Evolutionary conservation across 2,113 vertebrate species (phyloP).

Genomic region (Sphaerodactylus townsendi): DNA sequence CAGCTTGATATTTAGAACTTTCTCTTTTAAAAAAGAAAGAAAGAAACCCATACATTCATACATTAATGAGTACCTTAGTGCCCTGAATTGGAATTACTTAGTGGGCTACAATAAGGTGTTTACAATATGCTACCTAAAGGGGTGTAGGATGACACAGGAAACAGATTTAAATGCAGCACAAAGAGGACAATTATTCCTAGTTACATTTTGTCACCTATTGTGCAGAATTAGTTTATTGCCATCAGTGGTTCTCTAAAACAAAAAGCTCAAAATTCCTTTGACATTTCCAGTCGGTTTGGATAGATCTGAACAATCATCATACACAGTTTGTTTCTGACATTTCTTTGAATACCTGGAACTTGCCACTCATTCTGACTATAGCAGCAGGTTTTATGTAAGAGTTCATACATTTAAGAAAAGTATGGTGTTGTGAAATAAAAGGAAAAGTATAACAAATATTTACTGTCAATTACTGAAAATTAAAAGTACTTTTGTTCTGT

Average conservation of each 20-base stretch:
- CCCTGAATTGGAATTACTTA: constrained; percentile 20
- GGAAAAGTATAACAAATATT: neutral
- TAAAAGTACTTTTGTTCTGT: neutral
- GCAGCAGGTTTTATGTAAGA: constrained; percentile 45
- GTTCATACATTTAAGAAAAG: constrained; percentile 29
- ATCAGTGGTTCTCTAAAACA: constrained; percentile 25
- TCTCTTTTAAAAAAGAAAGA: constrained; percentile 12
- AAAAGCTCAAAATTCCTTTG: constrained; percentile 39
- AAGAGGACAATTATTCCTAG: constrained; percentile 57
- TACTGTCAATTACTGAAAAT: neutral
- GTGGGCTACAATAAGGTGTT: constrained; percentile 12
- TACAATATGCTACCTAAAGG: constrained; percentile 34
- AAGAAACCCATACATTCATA: constrained; percentile 8
- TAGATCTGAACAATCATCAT: constrained; percentile 29
- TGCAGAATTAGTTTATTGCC: constrained; percentile 2
- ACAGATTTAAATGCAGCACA: constrained; percentile 55
- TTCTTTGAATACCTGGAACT: constrained; percentile 36
- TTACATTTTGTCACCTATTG: constrained; percentile 46
- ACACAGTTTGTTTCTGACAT: constrained; percentile 44
- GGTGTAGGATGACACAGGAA: constrained; percentile 40
- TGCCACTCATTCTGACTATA: constrained; percentile 46
- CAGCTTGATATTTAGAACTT: neutral
- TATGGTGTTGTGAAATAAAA: neutral
- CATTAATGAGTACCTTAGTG: neutral
- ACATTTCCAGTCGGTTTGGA: constrained; percentile 13